Percentiles rank a stretch among this genome's conserved stretches.
These are phyloP conservation scores for Chaenodraco wilsoni DNA, from an alignment of 2,797 vertebrate species.

Conservation along the genomic window DNA sequence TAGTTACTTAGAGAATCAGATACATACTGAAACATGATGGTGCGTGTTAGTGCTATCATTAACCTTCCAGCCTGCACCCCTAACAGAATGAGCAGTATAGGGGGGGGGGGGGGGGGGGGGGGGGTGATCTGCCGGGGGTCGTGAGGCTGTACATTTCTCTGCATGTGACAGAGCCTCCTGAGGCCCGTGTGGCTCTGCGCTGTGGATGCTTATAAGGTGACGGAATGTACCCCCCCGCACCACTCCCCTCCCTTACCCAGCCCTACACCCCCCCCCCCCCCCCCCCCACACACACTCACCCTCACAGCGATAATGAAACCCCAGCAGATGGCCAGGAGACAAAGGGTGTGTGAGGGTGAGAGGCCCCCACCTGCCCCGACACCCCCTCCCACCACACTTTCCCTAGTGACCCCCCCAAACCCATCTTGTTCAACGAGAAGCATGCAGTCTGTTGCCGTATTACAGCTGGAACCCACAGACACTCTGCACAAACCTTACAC, in stretches of 20 bases:
- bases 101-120: slow-evolving; percentile 47
- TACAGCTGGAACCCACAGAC: slow-evolving; percentile 48
- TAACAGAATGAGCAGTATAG: slow-evolving; percentile 50
- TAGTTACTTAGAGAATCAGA: no score
- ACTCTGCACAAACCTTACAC: neutral
- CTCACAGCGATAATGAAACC: slow-evolving; percentile 58
- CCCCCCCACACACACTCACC: slow-evolving; percentile 31
- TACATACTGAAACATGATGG: neutral
- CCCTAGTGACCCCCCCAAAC: slow-evolving; percentile 8
- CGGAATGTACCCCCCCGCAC: slow-evolving; percentile 56
- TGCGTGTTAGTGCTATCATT: slow-evolving; percentile 7
- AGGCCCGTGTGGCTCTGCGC: slow-evolving; percentile 27
- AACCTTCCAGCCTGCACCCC: slow-evolving; percentile 21
- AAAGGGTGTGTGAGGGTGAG: slow-evolving; percentile 68
- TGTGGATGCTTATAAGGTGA: slow-evolving; percentile 58
- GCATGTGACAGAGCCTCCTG: slow-evolving; percentile 37
- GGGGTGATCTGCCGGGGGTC: slow-evolving; percentile 47
- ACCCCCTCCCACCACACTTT: slow-evolving; percentile 22
- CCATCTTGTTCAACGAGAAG: slow-evolving; percentile 26
- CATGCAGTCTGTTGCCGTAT: slow-evolving; percentile 36
- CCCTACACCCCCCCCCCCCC: neutral
- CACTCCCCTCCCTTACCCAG: neutral
- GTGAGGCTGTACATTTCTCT: slow-evolving; percentile 48
- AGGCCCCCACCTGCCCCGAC: slow-evolving; percentile 9
- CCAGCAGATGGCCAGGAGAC: slow-evolving; percentile 75